These are phyloP conservation scores for Leptothorax acervorum DNA, from an alignment of 2,888 invertebrate species.

Conservation along the genomic window DNA sequence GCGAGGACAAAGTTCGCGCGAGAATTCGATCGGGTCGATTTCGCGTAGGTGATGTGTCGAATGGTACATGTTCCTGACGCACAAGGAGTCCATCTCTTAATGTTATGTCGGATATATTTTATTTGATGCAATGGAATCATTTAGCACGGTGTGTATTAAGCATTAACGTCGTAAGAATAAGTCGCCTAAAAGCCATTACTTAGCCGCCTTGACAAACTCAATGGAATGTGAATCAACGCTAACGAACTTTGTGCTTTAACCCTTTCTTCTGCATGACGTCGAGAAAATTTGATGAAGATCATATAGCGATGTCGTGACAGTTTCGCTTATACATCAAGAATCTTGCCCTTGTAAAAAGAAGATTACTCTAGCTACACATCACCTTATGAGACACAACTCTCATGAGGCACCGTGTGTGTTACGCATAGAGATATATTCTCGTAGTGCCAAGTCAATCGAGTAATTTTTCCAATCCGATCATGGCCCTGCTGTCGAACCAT, in stretches of 20 bases:
- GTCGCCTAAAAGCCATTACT: neutral
- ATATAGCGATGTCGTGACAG: neutral
- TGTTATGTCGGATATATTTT: neutral
- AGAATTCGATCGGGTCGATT: conserved; percentile 4
- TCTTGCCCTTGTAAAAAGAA: neutral
- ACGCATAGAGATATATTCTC: neutral
- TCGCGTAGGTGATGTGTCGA: conserved; percentile 24
- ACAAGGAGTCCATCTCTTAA: neutral
- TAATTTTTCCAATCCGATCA: conserved; percentile 49
- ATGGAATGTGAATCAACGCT: neutral
- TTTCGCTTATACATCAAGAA: neutral
- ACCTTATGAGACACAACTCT: neutral
- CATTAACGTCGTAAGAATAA: neutral
- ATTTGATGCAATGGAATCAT: neutral
- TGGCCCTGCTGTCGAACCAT: conserved; percentile 82
- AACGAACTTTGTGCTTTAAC: neutral
- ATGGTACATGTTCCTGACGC: conserved; percentile 2
- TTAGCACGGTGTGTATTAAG: neutral
- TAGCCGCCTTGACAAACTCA: neutral
- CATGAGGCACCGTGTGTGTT: neutral
- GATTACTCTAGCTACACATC: neutral
- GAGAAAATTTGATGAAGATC: neutral
- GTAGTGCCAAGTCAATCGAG: neutral
- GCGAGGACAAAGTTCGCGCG: neutral
- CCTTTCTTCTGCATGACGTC: neutral